A percentile compares a stretch with the other conserved stretches of the same genome.
These are phyloP conservation scores for Hedychridium roseum DNA, from an alignment of 2,888 invertebrate species.

Conservation along the genomic window DNA sequence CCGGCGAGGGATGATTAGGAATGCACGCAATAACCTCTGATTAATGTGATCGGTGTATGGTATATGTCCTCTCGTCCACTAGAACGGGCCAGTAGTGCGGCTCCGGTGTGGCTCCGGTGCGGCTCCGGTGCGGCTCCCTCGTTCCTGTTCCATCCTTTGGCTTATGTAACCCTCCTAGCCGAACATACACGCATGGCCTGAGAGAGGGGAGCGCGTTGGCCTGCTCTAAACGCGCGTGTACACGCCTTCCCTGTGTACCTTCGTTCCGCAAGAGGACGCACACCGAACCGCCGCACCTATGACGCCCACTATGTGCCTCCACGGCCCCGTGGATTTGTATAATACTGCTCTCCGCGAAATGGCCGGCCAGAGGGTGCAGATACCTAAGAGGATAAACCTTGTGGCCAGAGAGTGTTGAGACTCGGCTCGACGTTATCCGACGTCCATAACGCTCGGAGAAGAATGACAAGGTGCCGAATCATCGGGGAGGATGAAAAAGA, in stretches of 20 bases:
- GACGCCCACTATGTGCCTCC: too few relatives aligned
- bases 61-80: constrained; percentile 33
- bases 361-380: too few relatives aligned
- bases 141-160: constrained; percentile 50
- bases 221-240: constrained; percentile 35
- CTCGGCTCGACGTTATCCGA: too few relatives aligned
- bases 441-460: too few relatives aligned
- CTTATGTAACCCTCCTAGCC: constrained; percentile 46
- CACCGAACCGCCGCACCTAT: too few relatives aligned
- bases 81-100: constrained; percentile 16
- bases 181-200: too few relatives aligned
- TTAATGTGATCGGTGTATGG: constrained; percentile 63
- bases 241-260: constrained; percentile 28
- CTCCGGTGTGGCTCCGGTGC: constrained; percentile 10
- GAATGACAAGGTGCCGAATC: background rate
- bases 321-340: too few relatives aligned
- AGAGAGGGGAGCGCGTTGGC: too few relatives aligned
- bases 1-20: constrained; percentile 63
- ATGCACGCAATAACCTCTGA: constrained; percentile 65
- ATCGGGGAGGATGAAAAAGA: background rate
- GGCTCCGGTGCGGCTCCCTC: constrained; percentile 22
- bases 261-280: too few relatives aligned
- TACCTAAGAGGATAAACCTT: too few relatives aligned
- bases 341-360: too few relatives aligned
- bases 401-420: too few relatives aligned